These are phyloP conservation scores for Dendrophyllia cribrosa DNA, from an alignment of 64 coral and sea anemone genomes.

Conservation along the genomic window DNA sequence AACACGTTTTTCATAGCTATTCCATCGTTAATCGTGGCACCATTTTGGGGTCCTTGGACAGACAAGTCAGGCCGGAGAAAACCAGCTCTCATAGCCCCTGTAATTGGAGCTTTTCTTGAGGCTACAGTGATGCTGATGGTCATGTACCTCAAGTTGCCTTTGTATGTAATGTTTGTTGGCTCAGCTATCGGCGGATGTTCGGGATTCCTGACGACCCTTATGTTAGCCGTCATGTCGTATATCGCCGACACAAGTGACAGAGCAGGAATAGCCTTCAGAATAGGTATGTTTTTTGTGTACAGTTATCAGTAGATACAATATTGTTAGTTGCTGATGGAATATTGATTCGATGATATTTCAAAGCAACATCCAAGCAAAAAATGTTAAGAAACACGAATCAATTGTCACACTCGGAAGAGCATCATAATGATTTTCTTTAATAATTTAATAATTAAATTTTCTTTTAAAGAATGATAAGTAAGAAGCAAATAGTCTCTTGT, in stretches of 20 bases:
- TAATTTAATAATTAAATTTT: too few relatives aligned
- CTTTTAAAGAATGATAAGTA: too few relatives aligned
- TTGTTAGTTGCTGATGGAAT: too few relatives aligned
- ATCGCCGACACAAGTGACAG: conserved; percentile 35
- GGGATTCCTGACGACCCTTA: not conserved
- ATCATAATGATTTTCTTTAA: too few relatives aligned
- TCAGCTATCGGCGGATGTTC: conserved; percentile 14
- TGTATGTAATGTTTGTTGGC: conserved; percentile 19
- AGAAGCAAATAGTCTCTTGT: too few relatives aligned
- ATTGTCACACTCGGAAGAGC: too few relatives aligned
- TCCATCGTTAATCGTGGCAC: conserved; percentile 20
- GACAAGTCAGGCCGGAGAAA: conserved; percentile 50
- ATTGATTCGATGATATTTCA: too few relatives aligned
- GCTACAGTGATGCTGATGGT: not conserved
- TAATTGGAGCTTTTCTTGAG: conserved; percentile 2
- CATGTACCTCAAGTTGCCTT: conserved; percentile 24
- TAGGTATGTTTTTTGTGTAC: not conserved
- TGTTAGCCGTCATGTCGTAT: conserved; percentile 34
- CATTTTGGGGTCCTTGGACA: conserved; percentile 63
- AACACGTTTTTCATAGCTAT: not conserved
- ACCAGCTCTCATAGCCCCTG: conserved; percentile 9
- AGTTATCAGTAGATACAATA: too few relatives aligned
- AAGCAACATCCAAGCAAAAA: too few relatives aligned
- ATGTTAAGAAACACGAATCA: too few relatives aligned
- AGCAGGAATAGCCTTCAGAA: not conserved